Base-by-base conservation (phyloP, 2,888 invertebrate species). In the Nomada flava region DNA sequence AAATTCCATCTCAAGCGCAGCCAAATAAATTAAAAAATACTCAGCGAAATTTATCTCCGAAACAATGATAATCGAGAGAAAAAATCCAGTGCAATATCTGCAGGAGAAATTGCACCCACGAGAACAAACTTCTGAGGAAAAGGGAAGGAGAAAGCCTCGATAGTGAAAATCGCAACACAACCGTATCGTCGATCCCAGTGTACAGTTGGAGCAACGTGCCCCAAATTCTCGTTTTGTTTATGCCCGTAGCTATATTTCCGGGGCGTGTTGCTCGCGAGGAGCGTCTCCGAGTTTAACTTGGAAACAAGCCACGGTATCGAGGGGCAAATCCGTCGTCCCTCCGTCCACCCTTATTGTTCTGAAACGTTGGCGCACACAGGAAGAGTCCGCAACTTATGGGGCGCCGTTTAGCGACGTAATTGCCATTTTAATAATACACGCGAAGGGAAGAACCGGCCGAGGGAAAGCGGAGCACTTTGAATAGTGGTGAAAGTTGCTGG, bases 241-340 rank as follows among this genome's bases (percentile, higher is more conserved):
- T 81, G 53, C 73, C 59, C 60, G 47, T 62, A 36, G 47, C 65
- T 63, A 68, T 72, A 76, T 68, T 73, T 74, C 18, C 74, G 55
- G 60, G 60, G 57, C 50, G 59, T 20, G 65, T 76, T 73, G 63
- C 77, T 79, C 71, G 63, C 59, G 69, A 36, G 50, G 2, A 84
- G 80, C 84, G 82, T 87, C 84, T 78, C 75, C 78, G 64, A 84
- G 88, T 88, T 86, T 86, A 87, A 87, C 86, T 87, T 87, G 87
- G 88, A 88, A 86, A 81, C 84, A 86, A 82, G 86, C 88, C 87
- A 86, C 73, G 68, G 62, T 80, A 80, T 86, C 80, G 82, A 53
- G 65, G 75, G 50, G 67, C 76, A 74, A 76, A 82, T 76, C 59
- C 74, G 60, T 29, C 63, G 36, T 52, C 47, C 50, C 70, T 52